Conservation (phyloP, 2,113 vertebrate species). For the Cercopithecus mona region DNA sequence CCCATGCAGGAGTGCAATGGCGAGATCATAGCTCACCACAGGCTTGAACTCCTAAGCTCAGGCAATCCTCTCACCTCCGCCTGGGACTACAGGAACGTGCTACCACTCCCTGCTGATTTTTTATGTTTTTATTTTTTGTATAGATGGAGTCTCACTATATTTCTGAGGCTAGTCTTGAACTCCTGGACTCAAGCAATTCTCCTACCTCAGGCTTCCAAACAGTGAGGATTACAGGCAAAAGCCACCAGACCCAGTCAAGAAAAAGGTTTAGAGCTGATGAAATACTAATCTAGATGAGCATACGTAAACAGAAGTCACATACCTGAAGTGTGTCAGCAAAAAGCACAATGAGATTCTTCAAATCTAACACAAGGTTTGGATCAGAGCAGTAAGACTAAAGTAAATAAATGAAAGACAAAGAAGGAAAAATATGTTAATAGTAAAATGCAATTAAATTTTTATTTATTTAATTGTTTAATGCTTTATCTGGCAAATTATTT, state of each 20-base stretch:
- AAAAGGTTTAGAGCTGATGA: neutral
- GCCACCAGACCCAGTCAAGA: neutral
- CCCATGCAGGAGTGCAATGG: too few relatives aligned
- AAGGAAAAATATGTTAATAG: neutral
- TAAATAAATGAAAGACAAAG: neutral
- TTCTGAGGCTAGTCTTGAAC: too few relatives aligned
- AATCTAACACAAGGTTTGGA: conserved; percentile 94
- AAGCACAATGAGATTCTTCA: conserved; percentile 98
- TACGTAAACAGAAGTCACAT: neutral
- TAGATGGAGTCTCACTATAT: too few relatives aligned
- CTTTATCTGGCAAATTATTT: neutral
- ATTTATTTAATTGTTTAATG: neutral
- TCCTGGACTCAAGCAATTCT: too few relatives aligned
- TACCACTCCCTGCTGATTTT: too few relatives aligned
- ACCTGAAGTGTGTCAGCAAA: conserved; percentile 99
- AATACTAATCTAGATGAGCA: neutral
- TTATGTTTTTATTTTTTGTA: too few relatives aligned
- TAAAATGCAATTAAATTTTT: neutral
- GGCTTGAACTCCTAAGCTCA: too few relatives aligned
- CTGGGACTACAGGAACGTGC: too few relatives aligned
- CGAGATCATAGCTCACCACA: too few relatives aligned
- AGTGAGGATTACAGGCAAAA: too few relatives aligned
- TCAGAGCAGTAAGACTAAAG: conserved; percentile 96
- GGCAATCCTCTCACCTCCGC: too few relatives aligned
- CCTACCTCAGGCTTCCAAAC: too few relatives aligned